Base-by-base conservation (phyloP, 1,140 invertebrate genomes). In the Kradibia gibbosae region DNA sequence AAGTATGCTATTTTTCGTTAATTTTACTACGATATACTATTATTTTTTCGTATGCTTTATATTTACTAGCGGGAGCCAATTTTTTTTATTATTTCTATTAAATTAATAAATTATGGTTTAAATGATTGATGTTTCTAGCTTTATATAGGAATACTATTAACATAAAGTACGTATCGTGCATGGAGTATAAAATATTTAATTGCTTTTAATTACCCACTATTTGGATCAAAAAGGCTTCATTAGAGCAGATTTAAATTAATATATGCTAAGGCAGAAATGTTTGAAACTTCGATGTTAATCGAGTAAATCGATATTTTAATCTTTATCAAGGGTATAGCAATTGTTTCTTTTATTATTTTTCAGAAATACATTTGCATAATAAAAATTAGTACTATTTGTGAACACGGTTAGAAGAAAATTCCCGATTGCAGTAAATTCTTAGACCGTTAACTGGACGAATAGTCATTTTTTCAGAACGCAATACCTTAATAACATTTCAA, bases 41-140 rank as follows among this genome's bases (percentile, higher is more conserved):
- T 34, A 3, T n/a, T 36, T 25, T 42, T 74, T 55, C 7, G 25
- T 3, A n/a, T 4, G n/a, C 5, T 3, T 1, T 28, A 48, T 28
- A 55, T 4, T 25, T 31, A 55, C n/a, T 55, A 55, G 48, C 36
- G 28, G 2, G 0, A 22, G 48, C 1, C 36, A 48, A 74, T 36
- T 34, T 55, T 28, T n/a, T 74, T 17, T n/a, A 2, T 72, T 39
- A 10, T 74, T 31, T 15, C 36, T 55, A 15, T 55, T 55, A 28
- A n/a, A 74, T 36, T 45, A 53, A 74, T 74, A 74, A 74, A 55
- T 74, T 74, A 55, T 55, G 15, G 7, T 5, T 74, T 22, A 53
- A 36, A 20, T 55, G 45, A 55, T 74, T 55, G 45, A 74, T 74
- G 48, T 4, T 36, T 3, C 4, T 48, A 1, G 70, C n/a, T 28